Conservation (phyloP, 2,888 invertebrate genomes). For the Biston stratarius region DNA sequence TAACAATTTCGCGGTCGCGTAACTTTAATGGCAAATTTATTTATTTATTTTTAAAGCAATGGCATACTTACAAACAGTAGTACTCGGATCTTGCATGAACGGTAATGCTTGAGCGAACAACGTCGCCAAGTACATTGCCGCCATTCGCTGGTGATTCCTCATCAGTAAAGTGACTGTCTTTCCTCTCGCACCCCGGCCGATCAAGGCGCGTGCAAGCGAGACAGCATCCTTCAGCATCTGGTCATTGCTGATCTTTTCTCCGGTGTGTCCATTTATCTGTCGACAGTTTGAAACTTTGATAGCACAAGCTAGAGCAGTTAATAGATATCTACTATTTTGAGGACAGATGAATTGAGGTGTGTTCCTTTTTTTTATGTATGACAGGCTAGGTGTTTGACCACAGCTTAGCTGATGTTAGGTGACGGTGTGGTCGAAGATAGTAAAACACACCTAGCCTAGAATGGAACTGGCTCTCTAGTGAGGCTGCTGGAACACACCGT, state of each 20-base stretch:
- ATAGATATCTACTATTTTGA: too few relatives aligned
- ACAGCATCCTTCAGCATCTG: slow-evolving; percentile 49
- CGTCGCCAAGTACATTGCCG: slow-evolving; percentile 53
- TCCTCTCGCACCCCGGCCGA: slow-evolving; percentile 42
- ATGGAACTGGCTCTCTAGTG: too few relatives aligned
- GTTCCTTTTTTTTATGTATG: too few relatives aligned
- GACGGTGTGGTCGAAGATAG: too few relatives aligned
- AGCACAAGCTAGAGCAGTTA: too few relatives aligned
- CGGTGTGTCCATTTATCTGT: slow-evolving; percentile 49
- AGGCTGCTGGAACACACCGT: too few relatives aligned
- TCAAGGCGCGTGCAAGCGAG: slow-evolving; percentile 53
- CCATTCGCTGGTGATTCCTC: slow-evolving; percentile 56
- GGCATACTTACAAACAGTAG: slow-evolving; percentile 52
- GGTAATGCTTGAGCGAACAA: slow-evolving; percentile 55
- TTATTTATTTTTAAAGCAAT: neutral
- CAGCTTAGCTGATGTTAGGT: too few relatives aligned
- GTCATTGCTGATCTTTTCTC: slow-evolving; percentile 49
- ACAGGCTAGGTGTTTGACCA: too few relatives aligned
- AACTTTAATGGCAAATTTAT: too few relatives aligned
- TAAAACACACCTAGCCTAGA: too few relatives aligned
- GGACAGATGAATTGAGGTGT: too few relatives aligned
- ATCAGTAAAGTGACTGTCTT: slow-evolving; percentile 52
- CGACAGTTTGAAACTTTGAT: neutral
- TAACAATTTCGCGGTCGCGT: too few relatives aligned
- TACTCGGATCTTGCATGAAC: slow-evolving; percentile 56